Evolutionary conservation across 2,888 invertebrate genomes (phyloP).

Genomic region (Diaphora mendica): DNA sequence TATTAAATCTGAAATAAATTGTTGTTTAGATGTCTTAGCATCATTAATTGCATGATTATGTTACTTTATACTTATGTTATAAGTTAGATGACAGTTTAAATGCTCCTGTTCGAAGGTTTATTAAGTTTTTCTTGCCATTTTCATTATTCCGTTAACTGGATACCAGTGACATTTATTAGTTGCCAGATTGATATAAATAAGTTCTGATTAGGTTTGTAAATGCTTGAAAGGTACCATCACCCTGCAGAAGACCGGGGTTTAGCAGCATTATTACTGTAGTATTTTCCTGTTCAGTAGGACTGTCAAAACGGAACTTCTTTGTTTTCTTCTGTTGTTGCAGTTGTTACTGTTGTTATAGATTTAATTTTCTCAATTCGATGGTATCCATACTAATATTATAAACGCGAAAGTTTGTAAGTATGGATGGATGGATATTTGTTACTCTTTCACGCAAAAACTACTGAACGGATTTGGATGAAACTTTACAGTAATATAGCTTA

Average conservation of each 20-base stretch:
- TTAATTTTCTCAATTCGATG: too few relatives aligned
- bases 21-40: conserved; percentile 26
- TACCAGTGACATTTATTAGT: not conserved
- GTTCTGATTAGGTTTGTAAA: not conserved
- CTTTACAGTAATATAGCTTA: too few relatives aligned
- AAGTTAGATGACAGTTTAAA: not conserved
- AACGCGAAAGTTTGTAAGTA: too few relatives aligned
- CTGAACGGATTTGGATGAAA: too few relatives aligned
- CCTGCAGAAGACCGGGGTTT: not conserved
- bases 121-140: not conserved
- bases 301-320: not conserved
- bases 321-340: too few relatives aligned
- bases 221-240: not conserved
- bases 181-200: not conserved
- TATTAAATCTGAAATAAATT: conserved; percentile 28
- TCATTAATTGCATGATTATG: conserved; percentile 18
- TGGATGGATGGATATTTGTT: too few relatives aligned
- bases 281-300: not conserved
- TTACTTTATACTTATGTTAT: conserved; percentile 3
- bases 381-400: too few relatives aligned
- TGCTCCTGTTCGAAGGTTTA: not conserved
- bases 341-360: too few relatives aligned
- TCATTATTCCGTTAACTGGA: not conserved
- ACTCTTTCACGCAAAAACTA: too few relatives aligned
- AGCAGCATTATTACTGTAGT: not conserved